Conservation (phyloP, 2,888 invertebrate genomes). For the Chalcosyrphus nemorum region DNA sequence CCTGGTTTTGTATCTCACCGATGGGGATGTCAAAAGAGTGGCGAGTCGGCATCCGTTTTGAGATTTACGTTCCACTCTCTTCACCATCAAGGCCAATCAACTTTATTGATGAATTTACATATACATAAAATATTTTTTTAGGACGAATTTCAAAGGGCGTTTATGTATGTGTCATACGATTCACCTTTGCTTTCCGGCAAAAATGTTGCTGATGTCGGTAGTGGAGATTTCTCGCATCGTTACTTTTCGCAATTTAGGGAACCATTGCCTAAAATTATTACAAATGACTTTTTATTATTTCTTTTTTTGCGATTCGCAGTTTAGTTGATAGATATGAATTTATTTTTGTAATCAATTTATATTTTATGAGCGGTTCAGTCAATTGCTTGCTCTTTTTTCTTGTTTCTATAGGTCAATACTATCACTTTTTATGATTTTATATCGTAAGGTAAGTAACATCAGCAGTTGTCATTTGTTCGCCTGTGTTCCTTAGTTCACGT, state of each 20-base stretch:
- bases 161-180: conserved; percentile 20
- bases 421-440: too few species aligned
- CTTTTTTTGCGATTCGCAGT: neutral
- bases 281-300: conserved; percentile 20
- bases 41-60: conserved; percentile 3
- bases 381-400: neutral
- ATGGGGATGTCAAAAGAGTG: neutral
- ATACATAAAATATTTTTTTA: conserved; percentile 41
- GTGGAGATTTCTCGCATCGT: conserved; percentile 53
- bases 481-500: too few species aligned
- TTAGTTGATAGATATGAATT: neutral
- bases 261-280: conserved; percentile 32
- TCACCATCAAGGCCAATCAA: conserved; percentile 28
- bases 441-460: too few species aligned
- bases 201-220: conserved; percentile 16
- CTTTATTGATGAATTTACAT: conserved; percentile 60
- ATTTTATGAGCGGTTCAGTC: neutral
- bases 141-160: conserved; percentile 21
- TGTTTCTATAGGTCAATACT: too few species aligned
- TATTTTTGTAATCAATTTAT: neutral
- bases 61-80: conserved; percentile 21
- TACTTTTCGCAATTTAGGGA: conserved; percentile 11
- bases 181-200: conserved; percentile 12
- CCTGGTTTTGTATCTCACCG: neutral
- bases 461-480: too few species aligned